phyloP scores from a whole-genome alignment of 2,797 vertebrate species.

The Gallinago nigripennis region DNA sequence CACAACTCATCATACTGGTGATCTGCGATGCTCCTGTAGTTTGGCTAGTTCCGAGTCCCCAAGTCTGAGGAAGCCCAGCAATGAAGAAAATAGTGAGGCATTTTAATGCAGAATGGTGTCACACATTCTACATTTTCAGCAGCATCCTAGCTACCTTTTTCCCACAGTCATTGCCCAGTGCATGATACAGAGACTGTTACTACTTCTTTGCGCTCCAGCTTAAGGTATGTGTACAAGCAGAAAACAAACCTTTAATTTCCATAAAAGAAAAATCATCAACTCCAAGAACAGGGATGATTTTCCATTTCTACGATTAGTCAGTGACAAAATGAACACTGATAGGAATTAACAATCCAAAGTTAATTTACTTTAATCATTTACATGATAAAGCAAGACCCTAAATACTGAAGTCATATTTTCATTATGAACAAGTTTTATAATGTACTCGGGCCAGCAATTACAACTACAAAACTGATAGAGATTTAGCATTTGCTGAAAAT shows the following conservation, averaged over 20 bases:
- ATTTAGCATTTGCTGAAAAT: constrained; percentile 51
- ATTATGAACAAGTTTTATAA: not conserved
- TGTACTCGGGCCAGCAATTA: not conserved
- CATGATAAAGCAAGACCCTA: constrained; percentile 12
- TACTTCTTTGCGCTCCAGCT: not conserved
- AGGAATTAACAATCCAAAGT: not conserved
- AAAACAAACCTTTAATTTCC: not conserved
- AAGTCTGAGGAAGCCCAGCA: not conserved
- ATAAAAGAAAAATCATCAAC: not conserved
- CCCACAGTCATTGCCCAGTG: not conserved
- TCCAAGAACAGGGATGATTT: not conserved
- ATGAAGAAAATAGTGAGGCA: not conserved
- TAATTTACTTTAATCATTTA: not conserved
- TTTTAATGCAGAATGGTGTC: not conserved
- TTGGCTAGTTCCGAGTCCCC: not conserved
- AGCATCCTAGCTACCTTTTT: not conserved
- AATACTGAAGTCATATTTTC: not conserved
- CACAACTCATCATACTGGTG: not conserved
- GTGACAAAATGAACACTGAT: not conserved
- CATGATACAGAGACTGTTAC: not conserved
- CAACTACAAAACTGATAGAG: not conserved
- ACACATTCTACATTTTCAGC: not conserved
- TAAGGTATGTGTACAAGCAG: not conserved
- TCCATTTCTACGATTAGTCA: not conserved
- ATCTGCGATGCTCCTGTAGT: not conserved